phyloP scores from a whole-genome alignment of 2,797 vertebrate genomes.

The Siniperca obscura region DNA sequence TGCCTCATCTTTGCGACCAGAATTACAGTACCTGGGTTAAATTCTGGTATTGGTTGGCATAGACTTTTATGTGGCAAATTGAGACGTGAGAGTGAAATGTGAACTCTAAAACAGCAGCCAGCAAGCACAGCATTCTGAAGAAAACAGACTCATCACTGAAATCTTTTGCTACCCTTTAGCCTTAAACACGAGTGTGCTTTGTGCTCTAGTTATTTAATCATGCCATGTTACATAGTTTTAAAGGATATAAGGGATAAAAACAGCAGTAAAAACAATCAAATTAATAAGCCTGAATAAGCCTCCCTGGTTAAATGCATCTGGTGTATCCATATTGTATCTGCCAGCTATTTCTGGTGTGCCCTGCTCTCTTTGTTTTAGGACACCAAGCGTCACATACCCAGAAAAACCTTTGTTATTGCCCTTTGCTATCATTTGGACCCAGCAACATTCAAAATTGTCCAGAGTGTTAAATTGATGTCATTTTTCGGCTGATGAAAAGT shows the following conservation, averaged over 20 bases:
- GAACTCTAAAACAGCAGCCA: constrained; percentile 1
- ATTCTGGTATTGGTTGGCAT: background rate
- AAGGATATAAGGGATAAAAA: background rate
- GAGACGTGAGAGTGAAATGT: constrained; percentile 26
- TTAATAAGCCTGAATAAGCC: background rate
- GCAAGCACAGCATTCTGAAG: constrained; percentile 10
- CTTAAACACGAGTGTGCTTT: background rate
- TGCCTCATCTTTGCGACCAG: background rate
- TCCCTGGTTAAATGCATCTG: background rate
- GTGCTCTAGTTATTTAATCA: background rate
- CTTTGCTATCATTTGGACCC: background rate
- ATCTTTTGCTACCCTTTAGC: background rate
- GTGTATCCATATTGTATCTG: constrained; percentile 12
- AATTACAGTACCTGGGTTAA: background rate
- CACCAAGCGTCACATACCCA: background rate
- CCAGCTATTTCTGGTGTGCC: constrained; percentile 2
- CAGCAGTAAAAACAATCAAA: background rate
- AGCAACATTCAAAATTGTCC: background rate
- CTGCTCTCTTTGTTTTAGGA: constrained; percentile 7
- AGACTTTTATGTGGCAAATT: constrained; percentile 7
- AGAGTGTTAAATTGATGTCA: background rate
- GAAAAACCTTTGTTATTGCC: background rate
- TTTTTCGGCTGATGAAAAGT: background rate
- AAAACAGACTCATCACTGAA: constrained; percentile 13
- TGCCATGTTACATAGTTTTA: background rate